These are phyloP conservation scores for Gymnoscopelus braueri DNA, from an alignment of 2,797 vertebrate species.

Conservation along the genomic window DNA sequence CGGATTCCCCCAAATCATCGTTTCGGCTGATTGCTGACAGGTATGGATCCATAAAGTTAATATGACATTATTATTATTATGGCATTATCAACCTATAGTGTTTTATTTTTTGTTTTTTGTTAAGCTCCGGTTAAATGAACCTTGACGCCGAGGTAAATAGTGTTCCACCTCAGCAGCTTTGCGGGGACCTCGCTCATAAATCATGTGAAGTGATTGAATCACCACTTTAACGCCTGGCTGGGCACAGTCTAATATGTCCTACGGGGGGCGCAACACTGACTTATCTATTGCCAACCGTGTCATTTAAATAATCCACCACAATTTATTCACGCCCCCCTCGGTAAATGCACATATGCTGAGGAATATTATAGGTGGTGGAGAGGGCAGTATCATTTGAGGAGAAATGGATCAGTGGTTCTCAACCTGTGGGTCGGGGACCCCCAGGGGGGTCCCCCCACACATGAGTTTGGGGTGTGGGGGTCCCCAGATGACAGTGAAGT, in stretches of 20 bases:
- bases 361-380: slow-evolving; percentile 38
- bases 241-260: slow-evolving; percentile 63
- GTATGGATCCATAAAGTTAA: slow-evolving; percentile 74
- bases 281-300: slow-evolving; percentile 66
- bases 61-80: slow-evolving; percentile 16
- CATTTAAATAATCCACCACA: slow-evolving; percentile 74
- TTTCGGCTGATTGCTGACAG: slow-evolving; percentile 95
- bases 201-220: slow-evolving; percentile 67
- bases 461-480: no score
- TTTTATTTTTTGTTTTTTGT: slow-evolving; percentile 22
- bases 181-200: slow-evolving; percentile 64
- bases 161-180: slow-evolving; percentile 61
- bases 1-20: slow-evolving; percentile 90
- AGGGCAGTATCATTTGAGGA: slow-evolving; percentile 51
- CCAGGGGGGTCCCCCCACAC: no score
- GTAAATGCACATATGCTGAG: slow-evolving; percentile 65
- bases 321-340: slow-evolving; percentile 67
- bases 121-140: slow-evolving; percentile 54
- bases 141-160: slow-evolving; percentile 64
- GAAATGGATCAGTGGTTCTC: slow-evolving; percentile 13
- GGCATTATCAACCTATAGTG: slow-evolving; percentile 9
- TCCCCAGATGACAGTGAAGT: no score
- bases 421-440: no score
- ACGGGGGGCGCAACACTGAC: slow-evolving; percentile 35
- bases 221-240: slow-evolving; percentile 74